Conservation (phyloP, 2,888 invertebrate genomes). For the Cremastobaeus sp. region DNA sequence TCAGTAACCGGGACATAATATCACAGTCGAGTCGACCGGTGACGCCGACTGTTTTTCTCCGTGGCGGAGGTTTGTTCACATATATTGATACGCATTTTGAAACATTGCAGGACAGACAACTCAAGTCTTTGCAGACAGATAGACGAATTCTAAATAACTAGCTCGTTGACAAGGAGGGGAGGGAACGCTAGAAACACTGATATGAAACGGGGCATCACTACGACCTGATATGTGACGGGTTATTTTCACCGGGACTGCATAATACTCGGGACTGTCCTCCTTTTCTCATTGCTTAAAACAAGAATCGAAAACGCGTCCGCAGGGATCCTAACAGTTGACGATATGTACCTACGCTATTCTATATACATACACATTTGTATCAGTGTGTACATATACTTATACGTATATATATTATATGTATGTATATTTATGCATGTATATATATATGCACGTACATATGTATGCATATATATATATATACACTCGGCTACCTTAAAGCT, state of each 20-base stretch:
- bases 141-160: conserved; percentile 36
- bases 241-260: conserved; percentile 21
- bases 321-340: conserved; percentile 73
- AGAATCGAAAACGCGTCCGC: conserved; percentile 56
- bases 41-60: conserved; percentile 28
- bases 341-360: conserved; percentile 69
- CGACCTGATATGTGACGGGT: conserved; percentile 75
- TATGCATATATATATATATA: conserved; percentile 33
- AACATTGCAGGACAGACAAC: conserved; percentile 39
- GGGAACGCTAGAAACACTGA: conserved; percentile 73
- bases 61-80: conserved; percentile 13
- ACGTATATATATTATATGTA: too few species aligned
- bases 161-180: conserved; percentile 19
- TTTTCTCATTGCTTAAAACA: not conserved
- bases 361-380: conserved; percentile 18
- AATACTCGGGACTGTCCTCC: not conserved
- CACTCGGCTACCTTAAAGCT: conserved; percentile 25
- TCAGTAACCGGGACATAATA: too few species aligned
- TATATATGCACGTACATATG: conserved; percentile 32
- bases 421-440: conserved; percentile 1
- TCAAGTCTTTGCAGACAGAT: conserved; percentile 39
- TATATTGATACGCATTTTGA: conserved; percentile 42
- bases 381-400: too few species aligned
- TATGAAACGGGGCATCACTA: conserved; percentile 75
- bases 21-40: conserved; percentile 31